phyloP scores from a whole-genome alignment of 2,888 invertebrate species.

The Tachina grossa region DNA sequence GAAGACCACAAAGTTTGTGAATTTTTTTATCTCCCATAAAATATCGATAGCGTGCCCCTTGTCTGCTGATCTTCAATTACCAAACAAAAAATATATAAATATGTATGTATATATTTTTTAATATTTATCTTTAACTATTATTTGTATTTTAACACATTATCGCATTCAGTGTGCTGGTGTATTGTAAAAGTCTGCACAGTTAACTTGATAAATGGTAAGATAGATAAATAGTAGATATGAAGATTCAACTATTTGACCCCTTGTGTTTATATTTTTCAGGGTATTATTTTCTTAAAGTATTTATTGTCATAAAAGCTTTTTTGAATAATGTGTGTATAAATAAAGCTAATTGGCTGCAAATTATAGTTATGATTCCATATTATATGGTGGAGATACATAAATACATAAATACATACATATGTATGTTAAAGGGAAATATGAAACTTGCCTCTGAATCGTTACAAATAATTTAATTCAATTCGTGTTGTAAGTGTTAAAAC shows the following conservation, averaged over 20 bases:
- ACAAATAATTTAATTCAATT: background rate
- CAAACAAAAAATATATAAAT: too few relatives aligned
- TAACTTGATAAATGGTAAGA: conserved; percentile 47
- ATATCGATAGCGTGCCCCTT: background rate
- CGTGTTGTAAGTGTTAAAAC: background rate
- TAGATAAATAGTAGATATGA: conserved; percentile 53
- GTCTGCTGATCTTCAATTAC: conserved; percentile 33
- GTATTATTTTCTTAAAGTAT: conserved; percentile 34
- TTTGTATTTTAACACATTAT: conserved; percentile 70
- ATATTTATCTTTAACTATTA: conserved; percentile 35
- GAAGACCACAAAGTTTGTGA: background rate
- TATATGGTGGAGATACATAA: conserved; percentile 16
- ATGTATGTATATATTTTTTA: too few relatives aligned
- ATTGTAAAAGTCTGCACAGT: conserved; percentile 5
- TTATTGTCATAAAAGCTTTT: conserved; percentile 6
- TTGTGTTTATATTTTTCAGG: conserved; percentile 43
- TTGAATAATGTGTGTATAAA: conserved; percentile 40
- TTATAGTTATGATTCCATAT: conserved; percentile 56
- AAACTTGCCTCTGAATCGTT: conserved; percentile 11
- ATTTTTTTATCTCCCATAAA: background rate
- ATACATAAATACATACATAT: background rate
- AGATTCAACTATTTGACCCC: conserved; percentile 57
- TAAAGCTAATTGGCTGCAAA: conserved; percentile 63
- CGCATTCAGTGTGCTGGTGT: conserved; percentile 39
- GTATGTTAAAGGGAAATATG: conserved; percentile 33